These are phyloP conservation scores for Ia io DNA, from an alignment of 2,113 vertebrate species.

Conservation along the genomic window DNA sequence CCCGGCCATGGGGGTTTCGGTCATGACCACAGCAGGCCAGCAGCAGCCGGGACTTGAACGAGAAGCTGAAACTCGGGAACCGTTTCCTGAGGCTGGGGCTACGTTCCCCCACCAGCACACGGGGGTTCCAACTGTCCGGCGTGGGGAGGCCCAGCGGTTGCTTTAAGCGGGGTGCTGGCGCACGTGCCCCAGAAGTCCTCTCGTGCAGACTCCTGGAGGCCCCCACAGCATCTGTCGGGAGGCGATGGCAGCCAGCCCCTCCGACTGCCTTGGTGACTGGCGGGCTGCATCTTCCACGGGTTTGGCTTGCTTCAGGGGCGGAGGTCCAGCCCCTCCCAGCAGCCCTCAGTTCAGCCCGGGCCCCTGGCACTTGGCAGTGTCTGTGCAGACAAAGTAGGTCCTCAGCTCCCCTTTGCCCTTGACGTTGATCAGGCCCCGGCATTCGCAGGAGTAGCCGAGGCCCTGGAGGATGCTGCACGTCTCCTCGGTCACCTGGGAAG, in stretches of 20 bases:
- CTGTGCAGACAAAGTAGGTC: slow-evolving; percentile 97
- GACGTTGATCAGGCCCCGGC: slow-evolving; percentile 94
- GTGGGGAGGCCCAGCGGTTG: neutral
- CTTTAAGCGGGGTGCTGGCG: neutral
- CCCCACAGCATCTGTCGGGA: neutral
- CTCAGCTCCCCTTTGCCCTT: slow-evolving; percentile 97
- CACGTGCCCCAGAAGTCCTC: neutral
- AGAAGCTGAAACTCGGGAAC: neutral
- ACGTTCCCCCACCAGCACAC: neutral
- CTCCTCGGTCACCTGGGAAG: slow-evolving; percentile 93
- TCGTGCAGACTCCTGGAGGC: neutral
- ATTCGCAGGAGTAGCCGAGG: slow-evolving; percentile 95
- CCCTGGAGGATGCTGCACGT: slow-evolving; percentile 88
- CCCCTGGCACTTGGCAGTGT: slow-evolving; percentile 94
- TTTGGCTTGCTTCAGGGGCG: neutral
- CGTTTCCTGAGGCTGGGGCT: neutral
- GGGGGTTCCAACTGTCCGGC: neutral
- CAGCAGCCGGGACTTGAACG: neutral
- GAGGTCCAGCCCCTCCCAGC: neutral
- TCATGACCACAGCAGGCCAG: too few relatives aligned
- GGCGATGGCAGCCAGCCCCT: neutral
- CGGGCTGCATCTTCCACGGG: neutral
- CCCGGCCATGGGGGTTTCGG: neutral
- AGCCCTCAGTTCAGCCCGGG: slow-evolving; percentile 89
- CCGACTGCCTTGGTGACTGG: neutral